Percentiles rank a stretch among this genome's conserved stretches.
Conservation (phyloP, 2,113 vertebrate species). For the Petromus typicus region DNA sequence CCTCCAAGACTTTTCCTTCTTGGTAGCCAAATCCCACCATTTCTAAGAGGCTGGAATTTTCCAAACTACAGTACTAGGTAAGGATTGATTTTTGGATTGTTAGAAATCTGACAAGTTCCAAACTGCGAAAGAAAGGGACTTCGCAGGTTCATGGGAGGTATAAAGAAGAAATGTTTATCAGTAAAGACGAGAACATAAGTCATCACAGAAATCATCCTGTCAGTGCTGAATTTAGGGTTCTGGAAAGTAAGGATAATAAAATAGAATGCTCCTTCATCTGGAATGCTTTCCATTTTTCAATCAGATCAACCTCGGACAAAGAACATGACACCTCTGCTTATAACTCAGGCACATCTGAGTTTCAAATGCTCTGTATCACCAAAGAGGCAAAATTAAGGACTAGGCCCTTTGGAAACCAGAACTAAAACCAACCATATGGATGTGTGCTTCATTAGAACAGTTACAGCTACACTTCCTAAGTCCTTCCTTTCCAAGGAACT, state of each 20-base stretch:
- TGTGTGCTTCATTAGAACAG: not conserved
- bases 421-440: not conserved
- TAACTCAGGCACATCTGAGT: not conserved
- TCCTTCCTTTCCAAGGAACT: not conserved
- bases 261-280: not conserved
- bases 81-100: not conserved
- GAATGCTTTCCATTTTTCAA: not conserved
- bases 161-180: not conserved
- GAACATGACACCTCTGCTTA: not conserved
- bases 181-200: not conserved
- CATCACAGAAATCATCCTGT: not conserved
- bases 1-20: not conserved
- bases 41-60: not conserved
- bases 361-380: not conserved
- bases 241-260: not conserved
- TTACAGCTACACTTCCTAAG: not conserved
- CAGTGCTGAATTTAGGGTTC: constrained; percentile 17
- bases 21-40: not conserved
- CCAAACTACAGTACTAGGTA: not conserved
- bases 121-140: not conserved
- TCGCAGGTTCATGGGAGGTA: not conserved
- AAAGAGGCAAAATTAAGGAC: not conserved
- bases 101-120: not conserved
- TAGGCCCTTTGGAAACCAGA: not conserved
- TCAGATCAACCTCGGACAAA: not conserved